Evolutionary conservation across 1,140 invertebrate species (phyloP).

Genomic region (Drosophila melanogaster): DNA sequence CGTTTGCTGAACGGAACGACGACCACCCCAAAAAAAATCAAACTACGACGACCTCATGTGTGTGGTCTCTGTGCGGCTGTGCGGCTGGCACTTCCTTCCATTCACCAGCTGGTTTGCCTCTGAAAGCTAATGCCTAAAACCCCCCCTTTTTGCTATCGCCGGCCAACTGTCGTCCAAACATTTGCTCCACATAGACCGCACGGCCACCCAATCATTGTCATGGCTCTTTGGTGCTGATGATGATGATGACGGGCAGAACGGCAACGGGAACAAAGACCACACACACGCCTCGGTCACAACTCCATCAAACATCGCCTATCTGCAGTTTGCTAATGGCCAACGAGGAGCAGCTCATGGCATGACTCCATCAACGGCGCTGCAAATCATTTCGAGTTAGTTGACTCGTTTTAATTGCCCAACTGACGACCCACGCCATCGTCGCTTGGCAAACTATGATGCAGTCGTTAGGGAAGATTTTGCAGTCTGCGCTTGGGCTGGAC

Average conservation of each 20-base stretch:
- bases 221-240: constrained; percentile 16
- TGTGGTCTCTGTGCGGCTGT: constrained; percentile 64
- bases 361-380: constrained; percentile 37
- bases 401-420: constrained; percentile 63
- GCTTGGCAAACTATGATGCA: constrained; percentile 28
- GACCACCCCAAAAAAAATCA: constrained; percentile 26
- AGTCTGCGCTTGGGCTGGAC: constrained; percentile 8
- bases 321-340: constrained; percentile 34
- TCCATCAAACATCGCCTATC: constrained; percentile 23
- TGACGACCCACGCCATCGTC: constrained; percentile 47
- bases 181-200: constrained; percentile 49
- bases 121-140: constrained; percentile 31
- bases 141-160: background rate
- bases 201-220: constrained; percentile 37
- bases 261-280: constrained; percentile 55
- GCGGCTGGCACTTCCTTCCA: constrained; percentile 35
- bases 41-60: constrained; percentile 51
- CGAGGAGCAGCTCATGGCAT: constrained; percentile 48
- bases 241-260: constrained; percentile 19
- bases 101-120: constrained; percentile 62
- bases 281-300: constrained; percentile 22
- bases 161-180: constrained; percentile 25
- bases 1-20: constrained; percentile 24
- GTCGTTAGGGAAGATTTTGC: constrained; percentile 13
- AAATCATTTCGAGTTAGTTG: constrained; percentile 70